Evolutionary conservation across 2,113 vertebrate species (phyloP), one percentile per base, ranked within the genome.

Genomic region (Phylloscopus trochilus): DNA sequence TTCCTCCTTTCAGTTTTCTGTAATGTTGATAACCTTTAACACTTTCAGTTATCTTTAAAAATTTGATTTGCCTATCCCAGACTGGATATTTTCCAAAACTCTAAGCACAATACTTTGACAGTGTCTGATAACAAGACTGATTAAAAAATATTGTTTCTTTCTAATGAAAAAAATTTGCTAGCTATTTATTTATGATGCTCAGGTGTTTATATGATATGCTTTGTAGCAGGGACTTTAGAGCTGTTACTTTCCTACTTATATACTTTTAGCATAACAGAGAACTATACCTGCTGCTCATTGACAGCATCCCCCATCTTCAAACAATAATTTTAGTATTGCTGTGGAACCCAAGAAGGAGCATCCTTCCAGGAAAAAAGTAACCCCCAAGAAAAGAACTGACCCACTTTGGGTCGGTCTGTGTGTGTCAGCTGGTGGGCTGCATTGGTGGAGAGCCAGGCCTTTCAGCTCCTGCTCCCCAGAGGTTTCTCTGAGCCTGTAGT

Each of bases 251-350:
- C 19, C 17, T 31, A 6, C 67, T 63, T 64, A 21, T 41, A 2
- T 31, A 28, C 12, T 92, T 90, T 49, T 46, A 64, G n/a, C 16
- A 15, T 56, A 24, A 4, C 15, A 76, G 53, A 64, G 49, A 79
- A 26, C 39, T 64, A 12, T 16, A 35, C 4, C 13, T 83, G 55
- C 23, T 43, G 27, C 15, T 82, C 23, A 27, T 13, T 44, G 22
- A 22, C 2, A 2, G 14, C 20, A 46, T 27, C 17, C 0, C 0
- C 9, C 56, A 49, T 53, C 17, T 28, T 70, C 51, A 69, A 69
- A 53, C 6, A 59, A 6, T 10, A 30, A 10, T 13, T 66, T 70
- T 44, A 46, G 5, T 74, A 43, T 39, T 70, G 9, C 35, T 82
- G 43, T 74, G 46, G 28, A 69, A 28, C 9, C 8, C 5, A 44